Base-by-base conservation (phyloP, 2,113 vertebrate genomes). In the Microcebus jonahi region DNA sequence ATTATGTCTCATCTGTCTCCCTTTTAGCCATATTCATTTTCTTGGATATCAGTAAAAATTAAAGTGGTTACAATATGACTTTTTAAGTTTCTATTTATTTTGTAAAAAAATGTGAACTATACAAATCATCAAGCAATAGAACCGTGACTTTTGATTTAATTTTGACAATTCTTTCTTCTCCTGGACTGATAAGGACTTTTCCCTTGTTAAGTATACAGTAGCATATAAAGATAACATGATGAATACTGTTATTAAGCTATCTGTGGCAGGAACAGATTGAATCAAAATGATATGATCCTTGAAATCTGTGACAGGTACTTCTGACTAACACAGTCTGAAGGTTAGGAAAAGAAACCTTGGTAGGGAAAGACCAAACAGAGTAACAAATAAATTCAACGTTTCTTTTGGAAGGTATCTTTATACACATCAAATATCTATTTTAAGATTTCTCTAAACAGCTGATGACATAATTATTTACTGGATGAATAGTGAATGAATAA, bases 181-280 rank as follows among this genome's bases (percentile, higher is more conserved):
- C 59, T 84, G 70, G 92, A 79, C 91, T 90, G 97, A 98, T 93
- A 90, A 88, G 90, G 92, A 96, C 95, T 39, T 85, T 85, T 96
- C 97, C 98, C 98, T 98, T 98, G 98, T 94, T 90, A 90, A 92
- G 84, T 89, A 94, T 50, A 97, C 95, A 98, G 94, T 48, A 92
- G 87, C 96, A 94, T 84, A 92, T 68, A 92, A 95, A 85, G 87
- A 34, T 63, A 92, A 79, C 55, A 73, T 0, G 83, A 85, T 87
- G 50, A 57, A 96, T 88, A 94, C 27, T 79, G 73, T 89, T 55
- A 84, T 50, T 85, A 85, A 96, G 83, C 42, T 39, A 14, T 94
- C 67, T 21, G 88, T 85, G 85, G 88, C 81, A 93, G 82, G 95
- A 94, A 94, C 94, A 91, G 96, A 97, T 80, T 93, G 85, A 87